Base-by-base conservation (phyloP, 2,888 invertebrate species). In the Tetramorium bicarinatum region DNA sequence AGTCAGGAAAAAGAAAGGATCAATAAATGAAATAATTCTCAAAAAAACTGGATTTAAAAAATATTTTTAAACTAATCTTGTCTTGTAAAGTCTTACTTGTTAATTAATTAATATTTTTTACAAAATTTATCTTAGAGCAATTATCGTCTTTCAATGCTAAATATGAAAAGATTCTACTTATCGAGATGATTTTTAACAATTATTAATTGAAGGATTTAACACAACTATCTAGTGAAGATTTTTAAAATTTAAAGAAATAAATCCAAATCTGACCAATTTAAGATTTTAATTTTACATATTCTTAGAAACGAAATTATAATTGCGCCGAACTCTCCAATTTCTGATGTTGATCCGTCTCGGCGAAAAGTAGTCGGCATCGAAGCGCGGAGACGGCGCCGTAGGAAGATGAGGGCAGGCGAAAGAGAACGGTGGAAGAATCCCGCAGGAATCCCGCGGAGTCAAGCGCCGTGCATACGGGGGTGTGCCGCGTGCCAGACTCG, bases 401-500 rank as follows among this genome's bases (percentile, higher is more conserved):
- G 76, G 61, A 47, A 56, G 71, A 72, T 52, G 54, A 69, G 64
- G 77, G 52, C 64, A 72, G 56, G 76, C 25, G 82, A 34, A 29
- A 61, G 52, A 44, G 67, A 77, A 61, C 47, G 59, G 85, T 84
- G 64, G 77, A 77, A 41, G 86, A 77, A 88, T 84, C 86, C 86
- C 88, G 64, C 64, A 87, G 91, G 90, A 91, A 90, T 91, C 91
- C 89, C 88, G 88, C 88, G 91, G 89, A 61, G 89, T 69, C 69
- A 81, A 82, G 88, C 69, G 87, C 83, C 85, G 90, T 82, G 85
- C 75, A 85, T 91, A 93, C 89, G 92, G 93, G 93, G 93, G 93
- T 92, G 93, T 92, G 94, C 94, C 94, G 94, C 94, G 94, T 94
- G 94, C 93, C 93, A 91, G 92, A 88, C 92, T 88, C 92, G 92